phyloP scores from a whole-genome alignment of 2,888 invertebrate species.

The Micoletzkya japonica region DNA sequence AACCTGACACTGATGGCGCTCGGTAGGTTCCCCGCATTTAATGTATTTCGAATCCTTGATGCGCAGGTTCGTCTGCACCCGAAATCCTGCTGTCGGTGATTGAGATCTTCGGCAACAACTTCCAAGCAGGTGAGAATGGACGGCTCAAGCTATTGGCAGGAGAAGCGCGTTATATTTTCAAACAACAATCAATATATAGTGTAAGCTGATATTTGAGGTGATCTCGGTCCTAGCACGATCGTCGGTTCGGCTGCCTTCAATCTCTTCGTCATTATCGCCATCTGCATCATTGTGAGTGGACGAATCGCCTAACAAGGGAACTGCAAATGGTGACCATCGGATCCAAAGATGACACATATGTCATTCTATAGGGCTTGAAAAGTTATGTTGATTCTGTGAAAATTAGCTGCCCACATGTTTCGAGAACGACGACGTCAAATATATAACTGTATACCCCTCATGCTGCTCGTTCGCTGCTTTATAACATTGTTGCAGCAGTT shows the following conservation, averaged over 20 bases:
- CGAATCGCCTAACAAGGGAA: too few relatives aligned
- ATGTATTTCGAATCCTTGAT: not conserved
- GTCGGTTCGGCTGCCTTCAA: slow-evolving; percentile 99
- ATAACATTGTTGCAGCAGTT: too few relatives aligned
- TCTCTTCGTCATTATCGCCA: slow-evolving; percentile 91
- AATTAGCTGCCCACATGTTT: too few relatives aligned
- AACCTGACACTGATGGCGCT: slow-evolving; percentile 97
- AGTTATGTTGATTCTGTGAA: too few relatives aligned
- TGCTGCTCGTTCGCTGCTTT: too few relatives aligned
- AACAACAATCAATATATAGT: not conserved
- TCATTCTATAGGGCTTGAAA: too few relatives aligned
- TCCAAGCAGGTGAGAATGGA: slow-evolving; percentile 78
- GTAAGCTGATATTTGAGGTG: slow-evolving; percentile 30
- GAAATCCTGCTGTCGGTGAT: slow-evolving; percentile 96
- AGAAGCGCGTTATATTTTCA: not conserved
- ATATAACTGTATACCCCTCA: not conserved
- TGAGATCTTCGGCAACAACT: slow-evolving; percentile 93
- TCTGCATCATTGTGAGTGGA: slow-evolving; percentile 76
- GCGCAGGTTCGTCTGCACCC: slow-evolving; percentile 84
- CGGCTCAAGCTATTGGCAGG: too few relatives aligned
- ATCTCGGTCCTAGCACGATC: slow-evolving; percentile 73
- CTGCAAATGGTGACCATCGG: too few relatives aligned
- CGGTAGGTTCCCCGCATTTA: slow-evolving; percentile 64
- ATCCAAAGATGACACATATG: too few relatives aligned
- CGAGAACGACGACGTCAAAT: too few relatives aligned